Conservation (phyloP, 1,140 invertebrate genomes). For the Cyclina sinensis region DNA sequence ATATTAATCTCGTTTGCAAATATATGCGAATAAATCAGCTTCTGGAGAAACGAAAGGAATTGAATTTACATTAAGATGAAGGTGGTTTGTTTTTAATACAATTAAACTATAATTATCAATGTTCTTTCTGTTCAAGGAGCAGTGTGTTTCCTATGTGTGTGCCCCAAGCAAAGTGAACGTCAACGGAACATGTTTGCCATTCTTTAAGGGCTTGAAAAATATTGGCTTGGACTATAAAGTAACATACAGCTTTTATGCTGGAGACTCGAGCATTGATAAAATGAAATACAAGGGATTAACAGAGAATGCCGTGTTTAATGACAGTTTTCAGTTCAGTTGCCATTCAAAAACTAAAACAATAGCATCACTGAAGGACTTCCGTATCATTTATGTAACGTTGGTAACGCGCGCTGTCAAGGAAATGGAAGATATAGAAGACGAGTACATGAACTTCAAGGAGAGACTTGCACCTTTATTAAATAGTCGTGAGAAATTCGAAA, state of each 20-base stretch:
- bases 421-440: neutral
- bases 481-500: neutral
- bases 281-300: neutral
- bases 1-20: too few species aligned
- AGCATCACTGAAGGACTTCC: neutral
- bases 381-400: neutral
- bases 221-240: neutral
- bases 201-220: neutral
- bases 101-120: neutral
- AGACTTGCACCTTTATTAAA: neutral
- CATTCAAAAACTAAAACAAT: neutral
- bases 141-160: neutral
- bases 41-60: too few species aligned
- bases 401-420: neutral
- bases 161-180: constrained; percentile 3
- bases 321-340: neutral
- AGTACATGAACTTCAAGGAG: neutral
- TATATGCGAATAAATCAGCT: too few species aligned
- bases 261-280: neutral
- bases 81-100: too few species aligned
- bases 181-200: neutral
- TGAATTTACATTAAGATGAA: too few species aligned
- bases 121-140: neutral
- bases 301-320: neutral
- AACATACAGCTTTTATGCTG: neutral